Conservation (phyloP, 2,888 invertebrate genomes). For the Eupithecia tripunctaria region DNA sequence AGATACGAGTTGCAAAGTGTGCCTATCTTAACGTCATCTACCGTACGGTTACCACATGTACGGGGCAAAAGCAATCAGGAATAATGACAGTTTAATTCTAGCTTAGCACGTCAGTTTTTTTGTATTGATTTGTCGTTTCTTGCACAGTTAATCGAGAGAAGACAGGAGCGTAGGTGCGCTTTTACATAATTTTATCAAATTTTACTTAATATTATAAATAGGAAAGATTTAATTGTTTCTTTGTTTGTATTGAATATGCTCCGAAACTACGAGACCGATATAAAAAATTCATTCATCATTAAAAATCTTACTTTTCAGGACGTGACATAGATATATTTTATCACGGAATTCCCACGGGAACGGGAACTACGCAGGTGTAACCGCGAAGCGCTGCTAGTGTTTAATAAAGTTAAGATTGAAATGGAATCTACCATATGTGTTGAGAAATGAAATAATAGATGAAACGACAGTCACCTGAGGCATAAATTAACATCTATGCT, state of each 20-base stretch:
- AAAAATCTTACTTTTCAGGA: too few species aligned
- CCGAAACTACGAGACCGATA: too few species aligned
- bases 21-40: constrained; percentile 36
- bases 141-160: constrained; percentile 10
- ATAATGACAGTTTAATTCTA: constrained; percentile 59
- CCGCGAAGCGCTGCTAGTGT: too few species aligned
- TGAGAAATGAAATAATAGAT: not conserved
- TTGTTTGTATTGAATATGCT: too few species aligned
- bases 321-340: too few species aligned
- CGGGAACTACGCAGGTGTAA: too few species aligned
- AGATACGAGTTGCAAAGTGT: constrained; percentile 28
- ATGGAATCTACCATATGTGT: too few species aligned
- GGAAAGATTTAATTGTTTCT: too few species aligned
- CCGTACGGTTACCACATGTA: constrained; percentile 30
- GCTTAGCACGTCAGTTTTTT: constrained; percentile 56
- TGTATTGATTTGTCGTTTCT: constrained; percentile 37
- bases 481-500: not conserved
- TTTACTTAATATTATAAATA: too few species aligned
- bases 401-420: not conserved
- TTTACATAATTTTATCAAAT: not conserved
- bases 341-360: too few species aligned
- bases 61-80: constrained; percentile 56
- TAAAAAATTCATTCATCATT: too few species aligned
- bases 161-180: constrained; percentile 6
- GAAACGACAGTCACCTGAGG: not conserved